Base-by-base conservation (phyloP, 2,113 vertebrate species). In the Epinephelus fuscoguttatus region DNA sequence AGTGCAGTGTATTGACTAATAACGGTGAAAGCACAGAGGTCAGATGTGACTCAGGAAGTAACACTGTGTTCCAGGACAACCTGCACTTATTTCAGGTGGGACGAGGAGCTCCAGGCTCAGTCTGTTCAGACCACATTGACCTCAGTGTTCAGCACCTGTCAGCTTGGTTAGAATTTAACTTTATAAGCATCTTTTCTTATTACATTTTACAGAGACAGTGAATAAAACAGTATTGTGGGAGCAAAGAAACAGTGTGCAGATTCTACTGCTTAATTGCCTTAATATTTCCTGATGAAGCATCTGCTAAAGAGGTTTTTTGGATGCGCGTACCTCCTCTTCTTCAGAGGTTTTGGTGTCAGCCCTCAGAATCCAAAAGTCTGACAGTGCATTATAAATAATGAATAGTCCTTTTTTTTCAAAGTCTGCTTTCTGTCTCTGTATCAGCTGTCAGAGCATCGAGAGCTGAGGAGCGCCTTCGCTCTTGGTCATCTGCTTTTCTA, bases 401-500 rank as follows among this genome's bases (percentile, higher is more conserved):
- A 14, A 3, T 61, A 1, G 59, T 42, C n/a, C 5, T 27, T 27
- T 27, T 21, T 27, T 33, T 18, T 47, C 63, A 12, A n/a, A 23
- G 12, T 52, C 5, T 68, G 18, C 47, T 73, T 6, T 37, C 9
- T 50, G 45, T 83, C 23, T 42, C 11, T 66, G 3, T 80, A 75
- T 59, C 90, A 98, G 98, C 94, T 97, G 81, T 80, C 97, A 1
- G 98, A 98, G 45, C 96, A 97, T 88, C 94, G 95, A 77, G 97
- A 97, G 62, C 82, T 89, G 7, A 94, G 94, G 68, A 96, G 81
- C 2, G 61, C 80, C 0, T 93, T 90, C 23, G 85, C 91, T 13
- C 94, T 97, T 7, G 97, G 96, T 71, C 96, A 95, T 60, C 96
- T 96, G 53, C 96, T 96, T 0, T 90, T 99, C 72, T 99, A 99